phyloP scores from a whole-genome alignment of 2,888 invertebrate species.

The Drosophila atripex region DNA sequence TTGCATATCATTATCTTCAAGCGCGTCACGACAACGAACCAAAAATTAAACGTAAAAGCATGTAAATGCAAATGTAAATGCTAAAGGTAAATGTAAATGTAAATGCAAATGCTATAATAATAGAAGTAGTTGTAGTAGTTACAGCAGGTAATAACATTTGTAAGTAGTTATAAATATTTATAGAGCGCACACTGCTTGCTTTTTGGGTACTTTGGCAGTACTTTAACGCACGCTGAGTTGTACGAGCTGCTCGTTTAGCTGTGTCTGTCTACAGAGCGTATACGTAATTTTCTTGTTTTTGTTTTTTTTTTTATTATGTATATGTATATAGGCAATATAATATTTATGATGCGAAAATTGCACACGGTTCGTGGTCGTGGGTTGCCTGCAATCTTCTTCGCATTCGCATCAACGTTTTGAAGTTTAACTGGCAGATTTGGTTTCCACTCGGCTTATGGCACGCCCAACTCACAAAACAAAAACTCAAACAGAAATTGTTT shows the following conservation, averaged over 20 bases:
- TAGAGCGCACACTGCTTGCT: slow-evolving; percentile 43
- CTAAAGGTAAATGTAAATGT: slow-evolving; percentile 33
- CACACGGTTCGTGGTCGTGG: slow-evolving; percentile 57
- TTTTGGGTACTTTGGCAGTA: slow-evolving; percentile 61
- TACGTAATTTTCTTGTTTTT: slow-evolving; percentile 18
- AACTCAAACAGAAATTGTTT: slow-evolving; percentile 25
- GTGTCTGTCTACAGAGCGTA: slow-evolving; percentile 31
- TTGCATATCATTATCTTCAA: slow-evolving; percentile 48
- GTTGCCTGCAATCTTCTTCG: slow-evolving; percentile 58
- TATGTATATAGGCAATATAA: slow-evolving; percentile 32
- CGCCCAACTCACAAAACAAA: slow-evolving; percentile 81
- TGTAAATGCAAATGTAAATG: slow-evolving; percentile 46
- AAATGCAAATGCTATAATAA: slow-evolving; percentile 49
- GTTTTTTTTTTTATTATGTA: background rate
- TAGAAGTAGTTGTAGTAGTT: slow-evolving; percentile 36
- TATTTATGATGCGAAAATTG: slow-evolving; percentile 60
- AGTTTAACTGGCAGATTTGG: slow-evolving; percentile 87
- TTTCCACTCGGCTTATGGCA: slow-evolving; percentile 89
- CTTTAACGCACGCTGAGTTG: slow-evolving; percentile 55
- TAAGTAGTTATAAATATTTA: slow-evolving; percentile 50
- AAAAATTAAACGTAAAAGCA: slow-evolving; percentile 39
- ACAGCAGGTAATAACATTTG: slow-evolving; percentile 49
- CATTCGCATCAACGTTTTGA: slow-evolving; percentile 34
- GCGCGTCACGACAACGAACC: slow-evolving; percentile 48
- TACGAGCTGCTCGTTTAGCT: slow-evolving; percentile 11